Evolutionary conservation across 64 coral and sea anemone genomes (phyloP).

Genomic region (Exaiptasia diaphana): DNA sequence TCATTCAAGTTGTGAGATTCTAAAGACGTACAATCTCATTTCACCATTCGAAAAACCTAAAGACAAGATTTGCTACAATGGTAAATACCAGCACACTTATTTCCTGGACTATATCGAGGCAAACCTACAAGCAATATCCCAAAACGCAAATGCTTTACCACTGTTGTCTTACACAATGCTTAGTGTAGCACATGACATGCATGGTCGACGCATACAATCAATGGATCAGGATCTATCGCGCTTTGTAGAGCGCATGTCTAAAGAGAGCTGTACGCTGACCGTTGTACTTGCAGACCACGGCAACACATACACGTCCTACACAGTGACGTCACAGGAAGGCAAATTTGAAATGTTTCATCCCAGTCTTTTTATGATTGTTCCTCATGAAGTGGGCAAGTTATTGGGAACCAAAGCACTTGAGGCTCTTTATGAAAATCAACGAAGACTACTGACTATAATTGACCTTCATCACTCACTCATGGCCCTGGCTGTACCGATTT

Average conservation of each 20-base stretch:
- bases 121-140: neutral
- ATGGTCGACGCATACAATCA: conserved; percentile 1
- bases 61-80: conserved; percentile 56
- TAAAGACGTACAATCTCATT: neutral
- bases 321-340: conserved; percentile 7
- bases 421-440: conserved; percentile 11
- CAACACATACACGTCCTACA: conserved; percentile 53
- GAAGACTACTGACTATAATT: conserved; percentile 20
- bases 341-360: conserved; percentile 70
- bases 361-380: conserved; percentile 47
- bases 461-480: conserved; percentile 46
- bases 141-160: neutral
- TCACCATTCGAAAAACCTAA: conserved; percentile 43
- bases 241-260: neutral
- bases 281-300: conserved; percentile 56
- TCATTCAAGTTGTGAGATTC: conserved; percentile 51
- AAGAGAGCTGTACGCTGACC: conserved; percentile 1
- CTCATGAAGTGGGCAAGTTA: conserved; percentile 5
- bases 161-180: conserved; percentile 29
- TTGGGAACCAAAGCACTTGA: conserved; percentile 22
- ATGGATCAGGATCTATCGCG: conserved; percentile 10
- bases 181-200: conserved; percentile 29
- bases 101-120: conserved; percentile 20
- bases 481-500: conserved; percentile 4
- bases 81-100: conserved; percentile 47